These are phyloP conservation scores for Brachyhypopomus occidentalis DNA, from an alignment of 2,113 vertebrate genomes.

Conservation along the genomic window DNA sequence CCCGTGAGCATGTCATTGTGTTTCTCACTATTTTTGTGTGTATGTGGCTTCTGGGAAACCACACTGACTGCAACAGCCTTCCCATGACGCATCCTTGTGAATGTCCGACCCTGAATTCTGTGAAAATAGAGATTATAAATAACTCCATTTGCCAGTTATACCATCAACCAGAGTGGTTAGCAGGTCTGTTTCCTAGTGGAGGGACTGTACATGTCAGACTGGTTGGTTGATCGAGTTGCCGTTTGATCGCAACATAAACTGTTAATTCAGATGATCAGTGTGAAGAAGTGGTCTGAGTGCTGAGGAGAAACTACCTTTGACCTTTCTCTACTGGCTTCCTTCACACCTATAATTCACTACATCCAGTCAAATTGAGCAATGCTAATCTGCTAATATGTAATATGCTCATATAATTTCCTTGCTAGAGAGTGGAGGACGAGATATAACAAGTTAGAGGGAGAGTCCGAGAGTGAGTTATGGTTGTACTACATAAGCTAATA, in stretches of 20 bases:
- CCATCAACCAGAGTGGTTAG: constrained; percentile 10
- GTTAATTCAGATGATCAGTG: constrained; percentile 50
- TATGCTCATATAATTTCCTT: neutral
- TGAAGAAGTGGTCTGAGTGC: constrained; percentile 27
- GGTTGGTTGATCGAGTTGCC: constrained; percentile 61
- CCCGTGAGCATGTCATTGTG: neutral
- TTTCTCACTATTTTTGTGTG: neutral
- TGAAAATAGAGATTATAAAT: constrained; percentile 16
- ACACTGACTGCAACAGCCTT: constrained; percentile 6
- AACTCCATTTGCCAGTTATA: neutral
- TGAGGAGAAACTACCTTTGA: constrained; percentile 66
- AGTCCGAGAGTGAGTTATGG: neutral
- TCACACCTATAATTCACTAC: constrained; percentile 22
- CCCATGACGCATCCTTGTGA: neutral
- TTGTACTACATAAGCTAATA: constrained; percentile 42
- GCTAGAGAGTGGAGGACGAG: constrained; percentile 40
- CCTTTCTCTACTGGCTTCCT: constrained; percentile 55
- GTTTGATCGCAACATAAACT: constrained; percentile 46
- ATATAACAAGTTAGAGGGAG: neutral
- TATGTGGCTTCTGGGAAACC: constrained; percentile 24
- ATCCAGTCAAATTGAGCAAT: neutral
- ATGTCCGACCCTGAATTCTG: neutral
- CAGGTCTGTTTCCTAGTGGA: constrained; percentile 58
- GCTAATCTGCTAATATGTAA: neutral
- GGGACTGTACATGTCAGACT: constrained; percentile 59